Evolutionary conservation across 1,140 invertebrate species (phyloP), one percentile per base, ranked within the genome.

Genomic region (Schlechtendalia chinensis): DNA sequence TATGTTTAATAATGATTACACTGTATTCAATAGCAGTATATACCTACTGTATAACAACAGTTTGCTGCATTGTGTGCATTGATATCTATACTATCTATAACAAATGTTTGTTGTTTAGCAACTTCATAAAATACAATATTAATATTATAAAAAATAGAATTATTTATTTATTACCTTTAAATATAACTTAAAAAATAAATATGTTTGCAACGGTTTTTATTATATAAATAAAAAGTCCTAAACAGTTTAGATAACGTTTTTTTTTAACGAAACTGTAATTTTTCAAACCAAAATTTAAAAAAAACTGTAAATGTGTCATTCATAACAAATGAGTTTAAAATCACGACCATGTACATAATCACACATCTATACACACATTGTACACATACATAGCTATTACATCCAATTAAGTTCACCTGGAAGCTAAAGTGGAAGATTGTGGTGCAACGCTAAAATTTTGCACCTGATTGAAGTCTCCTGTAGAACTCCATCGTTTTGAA

Each of bases 401-500:
- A 29, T 8, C 59, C 50, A 17, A 54, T 69, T 54, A 80, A 81
- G 82, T 81, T 58, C 72, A 83, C 85, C 85, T 79, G 56, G 75
- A 79, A 50, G 75, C 56, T 47, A 79, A 79, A 17, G 74, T 82
- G 82, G 81, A 81, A 83, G 29, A 59, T 81, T 53, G 83, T 50
- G 39, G 56, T 69, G 65, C 83, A 72, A 81, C 84, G 47, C 58
- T 79, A 29, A 79, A 85, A 84, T 65, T 84, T 85, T 85, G 86
- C 84, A 58, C 59, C 86, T 86, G 24, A 86, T 87, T 84, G 84
- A 94, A 94, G 86, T 94, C 93, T 56, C 92, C 92, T 0, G 93
- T 94, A 5, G 92, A 94, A 83, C 89, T 93, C 93, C 93, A 95
- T 81, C 93, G 87, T 88, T 94, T 95, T 67, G 91, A 90, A 83